Conservation (phyloP, 2,888 invertebrate genomes). For the Ochropacha duplaris region DNA sequence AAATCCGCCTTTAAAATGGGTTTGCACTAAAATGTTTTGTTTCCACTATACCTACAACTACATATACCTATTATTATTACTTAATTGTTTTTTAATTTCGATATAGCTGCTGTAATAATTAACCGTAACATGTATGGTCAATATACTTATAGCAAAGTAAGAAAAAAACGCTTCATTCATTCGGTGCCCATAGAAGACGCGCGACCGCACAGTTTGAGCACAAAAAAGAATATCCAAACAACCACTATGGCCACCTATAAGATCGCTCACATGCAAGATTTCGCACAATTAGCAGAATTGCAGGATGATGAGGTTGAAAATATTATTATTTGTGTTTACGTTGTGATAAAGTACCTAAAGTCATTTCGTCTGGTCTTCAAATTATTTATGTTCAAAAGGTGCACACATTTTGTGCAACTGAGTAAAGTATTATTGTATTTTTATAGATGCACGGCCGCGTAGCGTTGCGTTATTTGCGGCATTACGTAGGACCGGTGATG, state of each 20-base stretch:
- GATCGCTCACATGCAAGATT: conserved; percentile 47
- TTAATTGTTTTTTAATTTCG: no score
- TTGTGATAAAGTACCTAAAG: no score
- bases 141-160: conserved; percentile 14
- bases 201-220: conserved; percentile 47
- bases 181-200: conserved; percentile 49
- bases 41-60: no score
- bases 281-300: conserved; percentile 57
- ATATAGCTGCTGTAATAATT: no score
- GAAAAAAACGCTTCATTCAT: conserved; percentile 50
- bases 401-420: no score
- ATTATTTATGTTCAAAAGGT: no score
- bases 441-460: conserved; percentile 61
- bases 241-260: conserved; percentile 19
- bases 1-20: no score
- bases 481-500: conserved; percentile 51
- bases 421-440: conserved; percentile 2
- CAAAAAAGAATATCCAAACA: conserved; percentile 12
- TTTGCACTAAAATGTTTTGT: no score
- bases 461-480: conserved; percentile 51
- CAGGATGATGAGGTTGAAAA: conserved; percentile 59
- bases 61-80: no score
- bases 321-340: background rate
- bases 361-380: no score
- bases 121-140: no score